Evolutionary conservation across 2,113 vertebrate genomes (phyloP).

Genomic region (Crocuta crocuta): DNA sequence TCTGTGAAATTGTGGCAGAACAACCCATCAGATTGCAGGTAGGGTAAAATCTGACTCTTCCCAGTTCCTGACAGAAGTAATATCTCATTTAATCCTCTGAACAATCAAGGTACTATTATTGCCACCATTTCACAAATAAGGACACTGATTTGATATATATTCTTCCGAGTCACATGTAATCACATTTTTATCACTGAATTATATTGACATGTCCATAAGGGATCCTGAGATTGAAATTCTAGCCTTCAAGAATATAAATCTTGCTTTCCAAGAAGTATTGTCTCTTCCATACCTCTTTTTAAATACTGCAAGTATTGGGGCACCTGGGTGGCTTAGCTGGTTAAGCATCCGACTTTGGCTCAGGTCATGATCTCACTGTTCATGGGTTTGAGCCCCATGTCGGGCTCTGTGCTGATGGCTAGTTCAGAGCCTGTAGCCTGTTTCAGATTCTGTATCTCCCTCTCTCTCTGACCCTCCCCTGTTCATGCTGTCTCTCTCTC

Average conservation of each 20-base stretch:
- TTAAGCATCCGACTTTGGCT: too few relatives aligned
- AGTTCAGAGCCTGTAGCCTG: too few relatives aligned
- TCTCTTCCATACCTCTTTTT: neutral
- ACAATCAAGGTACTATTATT: neutral
- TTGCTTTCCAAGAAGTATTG: neutral
- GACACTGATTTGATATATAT: neutral
- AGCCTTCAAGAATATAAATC: neutral
- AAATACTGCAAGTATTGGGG: neutral
- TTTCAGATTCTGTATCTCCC: too few relatives aligned
- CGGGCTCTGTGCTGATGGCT: too few relatives aligned
- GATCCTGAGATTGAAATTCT: neutral
- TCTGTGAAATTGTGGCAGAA: neutral
- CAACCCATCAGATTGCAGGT: neutral
- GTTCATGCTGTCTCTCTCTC: too few relatives aligned
- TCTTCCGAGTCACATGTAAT: neutral
- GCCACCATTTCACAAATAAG: neutral
- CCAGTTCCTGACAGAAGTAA: neutral
- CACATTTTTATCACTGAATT: neutral
- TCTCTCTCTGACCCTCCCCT: too few relatives aligned
- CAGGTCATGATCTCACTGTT: too few relatives aligned
- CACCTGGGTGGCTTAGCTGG: too few relatives aligned
- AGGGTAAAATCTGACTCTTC: neutral
- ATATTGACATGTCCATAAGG: too few relatives aligned
- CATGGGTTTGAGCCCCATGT: too few relatives aligned
- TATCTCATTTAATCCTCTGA: neutral